Base-by-base conservation (phyloP, 2,113 vertebrate genomes). In the Pionites leucogaster region DNA sequence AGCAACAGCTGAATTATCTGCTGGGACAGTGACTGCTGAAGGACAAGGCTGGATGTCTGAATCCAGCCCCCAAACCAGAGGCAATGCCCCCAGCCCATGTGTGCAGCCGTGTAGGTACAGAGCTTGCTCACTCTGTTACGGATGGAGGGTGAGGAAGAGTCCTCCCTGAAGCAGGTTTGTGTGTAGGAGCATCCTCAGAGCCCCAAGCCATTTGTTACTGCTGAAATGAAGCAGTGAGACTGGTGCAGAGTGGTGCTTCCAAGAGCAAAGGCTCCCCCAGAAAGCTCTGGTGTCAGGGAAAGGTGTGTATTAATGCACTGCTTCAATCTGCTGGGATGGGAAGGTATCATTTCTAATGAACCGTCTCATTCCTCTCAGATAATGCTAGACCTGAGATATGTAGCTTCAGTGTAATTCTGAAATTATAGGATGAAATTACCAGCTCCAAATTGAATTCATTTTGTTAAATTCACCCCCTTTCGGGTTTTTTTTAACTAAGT, bases 101-200 rank as follows among this genome's bases (percentile, higher is more conserved):
- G 44, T 52, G 44, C 27, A 39, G 13, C 23, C 35, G 17, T 0
- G 9, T 4, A 27, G 0, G 19, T 7, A 18, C 12, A 2, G 3
- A 42, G n/a, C 3, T 55, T 15, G 63, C 62, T 41, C 42, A 8
- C 31, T 7, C 33, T 10, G 39, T 2, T 12, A 3, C 0, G 10
- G 42, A 18, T 1, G 29, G 31, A 28, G 13, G 22, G 22, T 14
- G 29, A 8, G 16, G 64, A 71, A 24, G 41, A 23, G 41, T 17
- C 84, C 18, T 35, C 27, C 12, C 42, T 35, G 44, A 27, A 22
- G 29, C 1, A 10, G 8, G 11, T 18, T 31, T 27, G 18, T 18
- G 63, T 11, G 27, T 23, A 4, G 10, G 18, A 55, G 20, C 46
- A 7, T 1, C 12, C 25, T 20, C 44, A 12, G 17, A 53, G 27